Evolutionary conservation across 2,888 invertebrate genomes (phyloP).

Genomic region (Lepidochitona cinerea): DNA sequence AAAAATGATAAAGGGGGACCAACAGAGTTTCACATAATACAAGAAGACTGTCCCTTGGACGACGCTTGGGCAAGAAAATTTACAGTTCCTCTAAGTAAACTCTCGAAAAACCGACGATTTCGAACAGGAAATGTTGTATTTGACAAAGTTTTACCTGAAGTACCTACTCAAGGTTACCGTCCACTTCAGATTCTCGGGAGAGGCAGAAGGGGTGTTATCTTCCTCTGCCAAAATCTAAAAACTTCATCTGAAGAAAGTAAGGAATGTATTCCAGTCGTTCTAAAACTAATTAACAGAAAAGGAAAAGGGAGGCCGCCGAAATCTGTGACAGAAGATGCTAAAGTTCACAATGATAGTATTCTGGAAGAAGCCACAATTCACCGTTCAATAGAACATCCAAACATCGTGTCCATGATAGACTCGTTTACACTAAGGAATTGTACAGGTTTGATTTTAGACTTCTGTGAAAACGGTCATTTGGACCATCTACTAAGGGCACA

Average conservation of each 20-base stretch:
- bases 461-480: constrained; percentile 59
- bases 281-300: constrained; percentile 48
- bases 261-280: constrained; percentile 51
- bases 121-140: constrained; percentile 55
- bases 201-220: constrained; percentile 52
- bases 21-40: constrained; percentile 32
- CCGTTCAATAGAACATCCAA: constrained; percentile 48
- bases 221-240: constrained; percentile 54
- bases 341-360: constrained; percentile 23
- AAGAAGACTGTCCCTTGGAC: constrained; percentile 56
- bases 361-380: constrained; percentile 56
- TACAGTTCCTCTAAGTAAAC: constrained; percentile 51
- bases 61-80: constrained; percentile 60
- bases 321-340: constrained; percentile 17
- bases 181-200: constrained; percentile 55
- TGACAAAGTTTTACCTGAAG: constrained; percentile 55
- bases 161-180: constrained; percentile 53
- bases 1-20: constrained; percentile 19
- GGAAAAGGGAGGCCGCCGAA: constrained; percentile 38
- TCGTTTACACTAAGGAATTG: constrained; percentile 49
- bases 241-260: constrained; percentile 35
- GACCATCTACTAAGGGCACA: constrained; percentile 52
- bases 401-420: constrained; percentile 50
- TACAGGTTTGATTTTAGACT: constrained; percentile 55
- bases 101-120: constrained; percentile 41